Evolutionary conservation across 2,888 invertebrate genomes (phyloP).

Genomic region (Drosophila acutilabella): DNA sequence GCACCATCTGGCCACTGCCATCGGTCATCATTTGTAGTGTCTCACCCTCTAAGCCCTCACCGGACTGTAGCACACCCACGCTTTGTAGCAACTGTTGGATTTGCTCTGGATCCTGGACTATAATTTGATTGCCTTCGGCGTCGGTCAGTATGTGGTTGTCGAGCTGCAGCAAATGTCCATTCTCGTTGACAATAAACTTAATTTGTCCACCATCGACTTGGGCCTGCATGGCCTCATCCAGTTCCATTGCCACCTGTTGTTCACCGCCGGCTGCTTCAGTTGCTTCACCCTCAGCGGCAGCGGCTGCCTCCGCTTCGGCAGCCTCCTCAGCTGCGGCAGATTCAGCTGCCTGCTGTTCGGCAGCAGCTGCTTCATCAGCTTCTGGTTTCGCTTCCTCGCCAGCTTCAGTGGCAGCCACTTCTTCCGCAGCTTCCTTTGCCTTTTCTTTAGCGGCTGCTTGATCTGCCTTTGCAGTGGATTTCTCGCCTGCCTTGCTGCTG

Average conservation of each 20-base stretch:
- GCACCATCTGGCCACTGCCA: slow-evolving; percentile 85
- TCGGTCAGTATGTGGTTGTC: slow-evolving; percentile 85
- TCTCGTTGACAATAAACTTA: slow-evolving; percentile 85
- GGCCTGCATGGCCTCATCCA: slow-evolving; percentile 85
- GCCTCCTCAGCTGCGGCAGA: slow-evolving; percentile 56
- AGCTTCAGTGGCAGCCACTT: slow-evolving; percentile 27
- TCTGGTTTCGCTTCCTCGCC: slow-evolving; percentile 48
- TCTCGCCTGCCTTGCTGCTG: slow-evolving; percentile 45
- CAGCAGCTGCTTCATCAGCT: slow-evolving; percentile 45
- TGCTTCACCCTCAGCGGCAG: slow-evolving; percentile 50
- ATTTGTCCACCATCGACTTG: slow-evolving; percentile 85
- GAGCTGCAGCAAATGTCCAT: slow-evolving; percentile 84
- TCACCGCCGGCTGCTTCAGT: slow-evolving; percentile 63
- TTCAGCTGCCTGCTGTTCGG: slow-evolving; percentile 52
- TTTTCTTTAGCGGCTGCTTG: slow-evolving; percentile 53
- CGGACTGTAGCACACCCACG: slow-evolving; percentile 84
- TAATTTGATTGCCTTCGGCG: slow-evolving; percentile 85
- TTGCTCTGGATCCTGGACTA: slow-evolving; percentile 85
- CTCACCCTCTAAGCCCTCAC: slow-evolving; percentile 85
- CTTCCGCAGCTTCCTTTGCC: slow-evolving; percentile 27
- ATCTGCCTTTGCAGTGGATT: slow-evolving; percentile 37
- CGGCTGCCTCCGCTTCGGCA: slow-evolving; percentile 62
- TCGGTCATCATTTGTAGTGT: slow-evolving; percentile 85
- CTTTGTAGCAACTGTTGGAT: slow-evolving; percentile 85
- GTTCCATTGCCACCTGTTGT: slow-evolving; percentile 84